Conservation (phyloP, 2,797 vertebrate genomes). For the Leuciscus waleckii region DNA sequence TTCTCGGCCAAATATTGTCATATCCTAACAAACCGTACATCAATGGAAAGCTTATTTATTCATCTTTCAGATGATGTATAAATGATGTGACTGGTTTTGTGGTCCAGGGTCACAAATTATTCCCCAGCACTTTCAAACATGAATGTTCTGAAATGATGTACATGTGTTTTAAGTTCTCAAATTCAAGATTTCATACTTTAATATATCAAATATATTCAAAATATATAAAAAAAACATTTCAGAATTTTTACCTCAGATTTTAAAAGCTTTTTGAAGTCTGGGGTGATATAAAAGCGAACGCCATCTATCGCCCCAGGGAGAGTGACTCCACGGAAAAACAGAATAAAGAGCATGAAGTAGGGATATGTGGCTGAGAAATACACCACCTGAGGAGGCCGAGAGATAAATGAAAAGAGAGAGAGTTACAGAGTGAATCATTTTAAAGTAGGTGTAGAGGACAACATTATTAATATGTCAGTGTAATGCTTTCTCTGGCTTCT, state of each 20-base stretch:
- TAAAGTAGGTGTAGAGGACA: neutral
- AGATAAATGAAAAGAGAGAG: neutral
- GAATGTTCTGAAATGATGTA: neutral
- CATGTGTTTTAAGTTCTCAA: neutral
- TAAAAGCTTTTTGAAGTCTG: slow-evolving; percentile 87
- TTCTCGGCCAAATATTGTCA: too few species aligned
- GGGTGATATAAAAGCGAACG: slow-evolving; percentile 90
- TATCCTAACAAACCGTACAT: too few species aligned
- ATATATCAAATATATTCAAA: neutral
- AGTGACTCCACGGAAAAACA: slow-evolving; percentile 89
- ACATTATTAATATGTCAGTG: slow-evolving; percentile 21
- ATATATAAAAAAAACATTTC: neutral
- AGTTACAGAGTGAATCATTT: neutral
- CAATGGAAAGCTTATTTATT: too few species aligned
- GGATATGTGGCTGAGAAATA: slow-evolving; percentile 94
- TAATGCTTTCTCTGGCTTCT: slow-evolving; percentile 20
- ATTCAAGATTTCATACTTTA: neutral
- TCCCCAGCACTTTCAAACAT: neutral
- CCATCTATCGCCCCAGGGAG: slow-evolving; percentile 90
- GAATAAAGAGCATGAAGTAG: slow-evolving; percentile 92
- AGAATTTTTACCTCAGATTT: slow-evolving; percentile 81
- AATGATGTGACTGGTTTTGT: too few species aligned
- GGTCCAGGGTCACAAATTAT: neutral
- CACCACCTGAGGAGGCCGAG: slow-evolving; percentile 80
- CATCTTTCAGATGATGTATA: too few species aligned